Evolutionary conservation across 2,797 vertebrate genomes (phyloP), one percentile per base, ranked within the genome.

Genomic region (Chrosomus eos): DNA sequence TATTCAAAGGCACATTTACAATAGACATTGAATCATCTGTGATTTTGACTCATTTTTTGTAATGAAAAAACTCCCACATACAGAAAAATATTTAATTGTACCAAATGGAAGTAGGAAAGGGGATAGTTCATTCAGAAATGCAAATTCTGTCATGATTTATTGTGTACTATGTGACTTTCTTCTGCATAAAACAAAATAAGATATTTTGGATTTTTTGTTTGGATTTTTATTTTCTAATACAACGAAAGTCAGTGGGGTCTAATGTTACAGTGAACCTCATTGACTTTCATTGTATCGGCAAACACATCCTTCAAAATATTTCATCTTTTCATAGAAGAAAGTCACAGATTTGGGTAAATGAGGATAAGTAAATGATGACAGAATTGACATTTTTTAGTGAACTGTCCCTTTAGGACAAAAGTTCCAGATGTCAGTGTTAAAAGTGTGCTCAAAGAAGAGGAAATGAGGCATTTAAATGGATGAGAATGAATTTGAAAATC

Each of bases 381-480:
- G 23, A 55, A 58, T 58, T n/a, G n/a, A 11, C 9, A 58, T 58
- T 55, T 53, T 58, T n/a, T 9, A 58, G 9, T 11, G 23, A 58
- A 58, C 55, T 58, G 3, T 11, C 23, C 55, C 23, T 58, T 58
- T 58, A 78, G 66, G 60, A 51, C 28, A n/a, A 33, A 67, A 48
- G 19, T 28, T 66, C 7, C 21, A 64, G 18, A 64, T 28, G 3
- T 40, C 14, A 73, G 11, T 19, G 33, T 28, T 33, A 62, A 66
- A 45, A 64, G 21, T 67, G 60, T 21, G 5, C 60, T 66, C 26
- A 79, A 7, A 48, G 5, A 66, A 66, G 19, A 7, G 21, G n/a
- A 80, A 55, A 28, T 18, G 10, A 23, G 64, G 33, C 31, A 19
- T 80, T 80, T 53, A 53, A 45, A 67, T 80, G 77, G 6, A 75